Evolutionary conservation across 2,113 vertebrate genomes (phyloP).

Genomic region (Sminthopsis crassicaudata): DNA sequence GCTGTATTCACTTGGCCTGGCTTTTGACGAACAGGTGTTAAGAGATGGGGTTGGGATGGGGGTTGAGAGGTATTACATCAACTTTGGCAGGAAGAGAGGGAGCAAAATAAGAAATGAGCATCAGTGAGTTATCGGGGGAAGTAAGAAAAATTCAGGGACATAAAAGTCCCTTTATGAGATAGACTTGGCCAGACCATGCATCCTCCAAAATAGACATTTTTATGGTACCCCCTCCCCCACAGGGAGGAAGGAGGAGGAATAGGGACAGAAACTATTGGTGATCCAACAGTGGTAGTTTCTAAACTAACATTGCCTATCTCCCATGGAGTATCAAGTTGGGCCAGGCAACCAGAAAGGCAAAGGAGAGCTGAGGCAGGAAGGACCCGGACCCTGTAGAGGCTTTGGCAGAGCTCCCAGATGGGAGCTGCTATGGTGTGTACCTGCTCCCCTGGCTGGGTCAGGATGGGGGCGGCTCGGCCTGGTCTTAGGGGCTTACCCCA

Average conservation of each 20-base stretch:
- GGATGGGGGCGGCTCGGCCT: background rate
- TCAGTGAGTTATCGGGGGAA: background rate
- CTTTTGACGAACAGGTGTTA: background rate
- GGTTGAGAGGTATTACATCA: background rate
- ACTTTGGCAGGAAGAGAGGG: background rate
- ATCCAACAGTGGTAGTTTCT: background rate
- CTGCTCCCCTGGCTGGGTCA: background rate
- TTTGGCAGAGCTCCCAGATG: background rate
- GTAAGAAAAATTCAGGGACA: background rate
- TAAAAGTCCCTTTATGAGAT: background rate
- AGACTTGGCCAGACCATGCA: background rate
- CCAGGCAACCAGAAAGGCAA: background rate
- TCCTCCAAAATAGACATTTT: background rate
- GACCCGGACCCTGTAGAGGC: too few species aligned
- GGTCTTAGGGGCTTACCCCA: background rate
- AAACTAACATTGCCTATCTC: background rate
- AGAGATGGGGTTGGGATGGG: too few species aligned
- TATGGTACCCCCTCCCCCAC: too few species aligned
- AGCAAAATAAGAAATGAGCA: background rate
- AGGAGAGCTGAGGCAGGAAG: background rate
- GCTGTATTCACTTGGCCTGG: background rate
- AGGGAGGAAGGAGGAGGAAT: background rate
- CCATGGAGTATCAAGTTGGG: background rate
- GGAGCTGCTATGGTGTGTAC: background rate
- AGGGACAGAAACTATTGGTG: background rate